Conservation (phyloP, 2,113 vertebrate species). For the Ageneiosus marmoratus region DNA sequence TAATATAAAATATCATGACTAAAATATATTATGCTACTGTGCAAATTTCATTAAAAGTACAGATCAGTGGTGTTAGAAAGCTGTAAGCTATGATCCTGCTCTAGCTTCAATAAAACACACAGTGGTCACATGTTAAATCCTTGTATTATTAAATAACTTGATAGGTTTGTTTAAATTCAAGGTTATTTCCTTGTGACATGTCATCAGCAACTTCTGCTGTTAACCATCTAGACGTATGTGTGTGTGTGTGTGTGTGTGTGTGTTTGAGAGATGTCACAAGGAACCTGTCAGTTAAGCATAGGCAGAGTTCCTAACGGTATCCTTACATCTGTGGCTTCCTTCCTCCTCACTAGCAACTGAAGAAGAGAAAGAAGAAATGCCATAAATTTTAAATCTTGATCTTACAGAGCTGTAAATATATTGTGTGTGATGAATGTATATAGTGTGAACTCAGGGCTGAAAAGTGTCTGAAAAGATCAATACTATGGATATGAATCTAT, state of each 20-base stretch:
- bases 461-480: background rate
- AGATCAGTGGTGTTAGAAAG: background rate
- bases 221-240: background rate
- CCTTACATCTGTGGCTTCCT: conserved; percentile 56
- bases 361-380: background rate
- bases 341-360: conserved; percentile 49
- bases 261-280: conserved; percentile 43
- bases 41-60: background rate
- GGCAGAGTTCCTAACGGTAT: conserved; percentile 52
- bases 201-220: conserved; percentile 17
- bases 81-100: background rate
- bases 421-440: background rate
- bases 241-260: background rate
- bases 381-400: background rate
- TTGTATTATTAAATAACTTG: conserved; percentile 2
- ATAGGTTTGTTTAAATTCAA: background rate
- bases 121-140: background rate
- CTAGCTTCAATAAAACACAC: background rate
- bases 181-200: conserved; percentile 13
- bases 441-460: background rate
- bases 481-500: background rate
- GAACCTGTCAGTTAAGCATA: conserved; percentile 43
- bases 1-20: background rate
- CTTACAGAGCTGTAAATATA: background rate
- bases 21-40: background rate